Evolutionary conservation across 35 echinoderm and acorn worm species (phyloP).

Genomic region (Apostichopus californicus): DNA sequence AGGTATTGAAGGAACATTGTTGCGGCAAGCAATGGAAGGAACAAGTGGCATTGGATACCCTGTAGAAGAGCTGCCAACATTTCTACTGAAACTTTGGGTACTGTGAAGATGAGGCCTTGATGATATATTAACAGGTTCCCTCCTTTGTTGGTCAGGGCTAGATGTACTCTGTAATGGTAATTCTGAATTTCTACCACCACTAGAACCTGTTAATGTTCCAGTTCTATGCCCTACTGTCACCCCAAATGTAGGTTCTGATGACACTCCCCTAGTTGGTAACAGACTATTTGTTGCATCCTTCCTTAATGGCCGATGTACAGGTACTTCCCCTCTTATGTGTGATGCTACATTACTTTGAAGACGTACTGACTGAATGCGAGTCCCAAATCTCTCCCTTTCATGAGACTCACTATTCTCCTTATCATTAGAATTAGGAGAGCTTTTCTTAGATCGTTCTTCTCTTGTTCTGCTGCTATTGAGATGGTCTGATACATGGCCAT

Average conservation of each 20-base stretch:
- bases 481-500: not conserved
- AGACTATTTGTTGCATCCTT: not conserved
- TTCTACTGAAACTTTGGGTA: constrained; percentile 3
- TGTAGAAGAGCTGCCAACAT: constrained; percentile 36
- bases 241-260: not conserved
- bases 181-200: not conserved
- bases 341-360: constrained; percentile 75
- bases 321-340: constrained; percentile 15
- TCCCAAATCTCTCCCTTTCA: not conserved
- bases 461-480: not conserved
- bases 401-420: not conserved
- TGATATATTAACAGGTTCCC: not conserved
- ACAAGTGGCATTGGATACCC: constrained; percentile 69
- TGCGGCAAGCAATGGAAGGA: constrained; percentile 71
- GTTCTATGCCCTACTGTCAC: not conserved
- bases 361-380: constrained; percentile 79
- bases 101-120: constrained; percentile 11
- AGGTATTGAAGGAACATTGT: constrained; percentile 61
- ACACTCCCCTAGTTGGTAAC: not conserved
- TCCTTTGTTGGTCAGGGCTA: not conserved
- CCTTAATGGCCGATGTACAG: not conserved
- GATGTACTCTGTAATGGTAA: not conserved
- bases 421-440: not conserved
- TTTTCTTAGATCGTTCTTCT: not conserved
- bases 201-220: not conserved